Evolutionary conservation across 2,113 vertebrate species (phyloP).

Genomic region (Menidia beryllina): DNA sequence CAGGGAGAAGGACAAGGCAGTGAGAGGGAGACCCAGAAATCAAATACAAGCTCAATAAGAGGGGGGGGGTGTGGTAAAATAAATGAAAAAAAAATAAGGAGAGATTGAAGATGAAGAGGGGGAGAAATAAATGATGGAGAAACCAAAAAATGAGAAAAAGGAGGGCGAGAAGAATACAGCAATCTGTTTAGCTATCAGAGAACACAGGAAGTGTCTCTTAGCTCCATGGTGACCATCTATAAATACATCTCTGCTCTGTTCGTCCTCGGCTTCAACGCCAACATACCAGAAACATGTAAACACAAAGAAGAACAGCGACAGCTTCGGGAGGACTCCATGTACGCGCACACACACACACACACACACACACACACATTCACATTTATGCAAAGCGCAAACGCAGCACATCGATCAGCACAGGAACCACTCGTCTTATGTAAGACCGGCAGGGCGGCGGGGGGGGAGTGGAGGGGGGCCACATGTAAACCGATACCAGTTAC

Average conservation of each 20-base stretch:
- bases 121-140: background rate
- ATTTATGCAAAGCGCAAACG: conserved; percentile 64
- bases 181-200: conserved; percentile 42
- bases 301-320: conserved; percentile 58
- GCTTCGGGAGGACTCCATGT: conserved; percentile 5
- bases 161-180: background rate
- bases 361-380: conserved; percentile 48
- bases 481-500: conserved; percentile 49
- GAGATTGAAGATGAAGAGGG: background rate
- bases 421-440: conserved; percentile 64
- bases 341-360: conserved; percentile 46
- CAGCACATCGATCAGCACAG: conserved; percentile 59
- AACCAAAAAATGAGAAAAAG: background rate
- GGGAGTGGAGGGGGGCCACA: conserved; percentile 39
- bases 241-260: conserved; percentile 52
- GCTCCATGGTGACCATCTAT: conserved; percentile 69
- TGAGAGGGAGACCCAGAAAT: background rate
- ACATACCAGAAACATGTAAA: conserved; percentile 59
- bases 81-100: background rate
- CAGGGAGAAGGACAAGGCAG: background rate
- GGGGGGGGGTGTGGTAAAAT: no score
- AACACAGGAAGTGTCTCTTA: conserved; percentile 57
- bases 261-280: conserved; percentile 41
- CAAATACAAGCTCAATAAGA: background rate
- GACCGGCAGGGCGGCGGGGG: conserved; percentile 38